Percentiles rank a stretch among this genome's conserved stretches.
Conservation (phyloP, 2,113 vertebrate species). For the Nothobranchius furzeri region DNA sequence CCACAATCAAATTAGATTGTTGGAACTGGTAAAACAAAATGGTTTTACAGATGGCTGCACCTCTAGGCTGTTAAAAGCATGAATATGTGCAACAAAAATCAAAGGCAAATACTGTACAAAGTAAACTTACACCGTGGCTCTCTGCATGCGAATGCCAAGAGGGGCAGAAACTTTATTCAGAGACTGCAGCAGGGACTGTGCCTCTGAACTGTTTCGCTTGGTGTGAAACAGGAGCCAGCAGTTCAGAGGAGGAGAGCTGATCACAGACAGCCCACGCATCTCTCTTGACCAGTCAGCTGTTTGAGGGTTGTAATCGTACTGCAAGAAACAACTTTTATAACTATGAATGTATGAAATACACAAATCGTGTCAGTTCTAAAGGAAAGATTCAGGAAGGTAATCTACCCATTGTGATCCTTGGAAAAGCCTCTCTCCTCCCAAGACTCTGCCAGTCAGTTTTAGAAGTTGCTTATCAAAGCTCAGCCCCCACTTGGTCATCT, state of each 20-base stretch:
- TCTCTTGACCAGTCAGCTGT: constrained; percentile 90
- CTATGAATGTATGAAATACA: background rate
- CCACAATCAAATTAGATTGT: background rate
- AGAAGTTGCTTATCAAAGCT: constrained; percentile 86
- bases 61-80: too few species aligned
- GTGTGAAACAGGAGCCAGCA: constrained; percentile 88
- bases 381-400: background rate
- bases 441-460: constrained; percentile 84
- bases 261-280: constrained; percentile 83
- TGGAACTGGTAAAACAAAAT: background rate
- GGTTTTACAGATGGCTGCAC: background rate
- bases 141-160: constrained; percentile 84
- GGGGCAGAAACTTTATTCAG: constrained; percentile 84
- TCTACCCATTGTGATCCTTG: constrained; percentile 82
- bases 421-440: constrained; percentile 87
- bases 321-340: constrained; percentile 16
- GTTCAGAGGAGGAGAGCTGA: constrained; percentile 77
- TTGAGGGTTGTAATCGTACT: constrained; percentile 87
- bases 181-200: constrained; percentile 83
- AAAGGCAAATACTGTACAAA: background rate
- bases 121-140: constrained; percentile 81
- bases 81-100: background rate
- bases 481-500: constrained; percentile 89
- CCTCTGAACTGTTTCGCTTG: constrained; percentile 77
- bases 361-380: background rate